These are phyloP conservation scores for Caprella mutica DNA, from an alignment of 2,888 invertebrate genomes.

Conservation along the genomic window DNA sequence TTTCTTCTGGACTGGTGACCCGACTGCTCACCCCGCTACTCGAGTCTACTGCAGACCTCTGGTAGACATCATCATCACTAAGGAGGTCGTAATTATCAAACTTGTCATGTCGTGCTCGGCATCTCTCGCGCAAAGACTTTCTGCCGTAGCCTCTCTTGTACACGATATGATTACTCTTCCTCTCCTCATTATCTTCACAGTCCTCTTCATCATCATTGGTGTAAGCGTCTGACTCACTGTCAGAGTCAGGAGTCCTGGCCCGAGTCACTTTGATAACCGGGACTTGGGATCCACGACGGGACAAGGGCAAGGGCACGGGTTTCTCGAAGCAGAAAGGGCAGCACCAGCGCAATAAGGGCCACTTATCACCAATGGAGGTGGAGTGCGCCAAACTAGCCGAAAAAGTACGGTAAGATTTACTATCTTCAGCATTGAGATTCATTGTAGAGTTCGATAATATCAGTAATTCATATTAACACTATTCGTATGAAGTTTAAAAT, in stretches of 20 bases:
- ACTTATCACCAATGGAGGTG: conserved; percentile 16
- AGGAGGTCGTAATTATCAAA: too few species aligned
- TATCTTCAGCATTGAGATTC: too few species aligned
- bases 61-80: too few species aligned
- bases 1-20: too few species aligned
- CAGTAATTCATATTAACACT: too few species aligned
- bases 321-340: conserved; percentile 30
- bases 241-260: conserved; percentile 5
- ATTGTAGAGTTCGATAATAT: too few species aligned
- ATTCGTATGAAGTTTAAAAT: neutral
- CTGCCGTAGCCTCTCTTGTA: too few species aligned
- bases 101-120: too few species aligned
- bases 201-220: neutral
- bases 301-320: conserved; percentile 8
- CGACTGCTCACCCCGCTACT: too few species aligned
- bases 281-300: conserved; percentile 16
- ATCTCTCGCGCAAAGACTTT: too few species aligned
- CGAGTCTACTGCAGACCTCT: too few species aligned
- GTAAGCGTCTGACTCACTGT: conserved; percentile 2
- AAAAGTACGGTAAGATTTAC: conserved; percentile 25
- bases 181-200: neutral
- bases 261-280: conserved; percentile 13
- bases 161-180: too few species aligned
- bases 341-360: conserved; percentile 23
- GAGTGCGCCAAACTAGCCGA: conserved; percentile 26